Evolutionary conservation across 2,113 vertebrate genomes (phyloP).

Genomic region (Sialia sialis): DNA sequence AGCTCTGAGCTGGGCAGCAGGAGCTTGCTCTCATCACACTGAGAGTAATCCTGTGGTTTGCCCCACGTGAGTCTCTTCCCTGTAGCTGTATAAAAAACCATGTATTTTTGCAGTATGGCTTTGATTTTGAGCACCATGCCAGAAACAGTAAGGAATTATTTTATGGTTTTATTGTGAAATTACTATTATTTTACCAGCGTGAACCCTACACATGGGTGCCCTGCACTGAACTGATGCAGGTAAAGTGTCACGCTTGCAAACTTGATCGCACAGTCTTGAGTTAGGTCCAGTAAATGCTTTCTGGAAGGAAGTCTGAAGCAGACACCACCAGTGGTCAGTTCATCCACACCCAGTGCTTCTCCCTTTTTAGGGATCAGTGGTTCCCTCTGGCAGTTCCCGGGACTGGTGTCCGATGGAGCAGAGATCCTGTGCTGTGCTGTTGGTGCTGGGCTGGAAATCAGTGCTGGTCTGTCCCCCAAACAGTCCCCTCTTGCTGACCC

Average conservation of each 20-base stretch:
- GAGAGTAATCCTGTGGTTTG: not conserved
- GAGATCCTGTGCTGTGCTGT: not conserved
- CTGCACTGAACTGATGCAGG: not conserved
- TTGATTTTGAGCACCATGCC: not conserved
- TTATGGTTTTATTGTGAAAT: not conserved
- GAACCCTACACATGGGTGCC: fast-evolving
- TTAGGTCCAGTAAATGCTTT: not conserved
- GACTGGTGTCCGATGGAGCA: not conserved
- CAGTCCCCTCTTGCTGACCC: not conserved
- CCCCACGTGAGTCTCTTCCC: not conserved
- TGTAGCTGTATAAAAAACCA: not conserved
- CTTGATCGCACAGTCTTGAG: not conserved
- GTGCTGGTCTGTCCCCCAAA: not conserved
- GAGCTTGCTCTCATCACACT: not conserved
- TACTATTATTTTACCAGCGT: not conserved
- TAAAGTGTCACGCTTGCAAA: not conserved
- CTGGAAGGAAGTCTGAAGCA: not conserved
- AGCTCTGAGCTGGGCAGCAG: not conserved
- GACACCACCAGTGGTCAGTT: fast-evolving
- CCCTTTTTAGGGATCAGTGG: not conserved
- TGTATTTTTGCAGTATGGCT: not conserved
- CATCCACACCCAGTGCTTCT: not conserved
- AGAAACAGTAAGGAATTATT: not conserved
- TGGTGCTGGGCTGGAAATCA: not conserved
- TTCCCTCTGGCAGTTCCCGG: not conserved